These are phyloP conservation scores for Poeciliopsis prolifica DNA, from an alignment of 2,113 vertebrate genomes.

Conservation along the genomic window DNA sequence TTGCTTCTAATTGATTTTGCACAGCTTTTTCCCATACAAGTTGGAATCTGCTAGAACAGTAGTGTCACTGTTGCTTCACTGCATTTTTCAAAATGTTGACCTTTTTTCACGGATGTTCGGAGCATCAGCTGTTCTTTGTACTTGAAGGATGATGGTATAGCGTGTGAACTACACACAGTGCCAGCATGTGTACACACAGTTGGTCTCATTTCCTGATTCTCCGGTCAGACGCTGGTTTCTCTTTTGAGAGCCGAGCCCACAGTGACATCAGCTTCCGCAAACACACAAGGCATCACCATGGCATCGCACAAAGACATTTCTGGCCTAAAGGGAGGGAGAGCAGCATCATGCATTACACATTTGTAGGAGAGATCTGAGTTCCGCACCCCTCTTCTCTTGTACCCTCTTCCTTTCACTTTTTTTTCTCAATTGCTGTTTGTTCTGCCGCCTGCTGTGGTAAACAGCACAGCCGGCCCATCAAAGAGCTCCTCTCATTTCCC, in stretches of 20 bases:
- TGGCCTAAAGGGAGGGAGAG: conserved; percentile 78
- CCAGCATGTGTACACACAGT: conserved; percentile 78
- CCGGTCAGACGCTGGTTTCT: conserved; percentile 81
- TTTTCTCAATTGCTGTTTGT: conserved; percentile 53
- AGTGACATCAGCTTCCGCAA: conserved; percentile 93
- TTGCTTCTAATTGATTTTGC: too few relatives aligned
- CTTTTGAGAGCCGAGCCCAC: conserved; percentile 80
- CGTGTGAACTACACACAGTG: conserved; percentile 63
- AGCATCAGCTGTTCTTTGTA: conserved; percentile 16
- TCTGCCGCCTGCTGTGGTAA: conserved; percentile 67
- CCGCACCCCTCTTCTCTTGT: conserved; percentile 32
- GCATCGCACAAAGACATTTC: conserved; percentile 86
- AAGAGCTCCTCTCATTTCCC: conserved; percentile 49
- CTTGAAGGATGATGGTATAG: conserved; percentile 32
- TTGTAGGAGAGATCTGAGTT: conserved; percentile 71
- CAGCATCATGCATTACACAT: conserved; percentile 83
- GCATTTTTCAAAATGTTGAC: not conserved
- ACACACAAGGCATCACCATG: conserved; percentile 88
- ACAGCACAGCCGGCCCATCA: conserved; percentile 49
- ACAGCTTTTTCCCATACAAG: not conserved
- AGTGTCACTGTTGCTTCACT: not conserved
- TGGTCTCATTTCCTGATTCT: conserved; percentile 83
- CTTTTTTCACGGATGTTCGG: not conserved
- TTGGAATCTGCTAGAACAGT: not conserved
- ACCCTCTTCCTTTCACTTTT: conserved; percentile 16